Evolutionary conservation across 2,888 invertebrate species (phyloP).

Genomic region (Prenolepis imparis): DNA sequence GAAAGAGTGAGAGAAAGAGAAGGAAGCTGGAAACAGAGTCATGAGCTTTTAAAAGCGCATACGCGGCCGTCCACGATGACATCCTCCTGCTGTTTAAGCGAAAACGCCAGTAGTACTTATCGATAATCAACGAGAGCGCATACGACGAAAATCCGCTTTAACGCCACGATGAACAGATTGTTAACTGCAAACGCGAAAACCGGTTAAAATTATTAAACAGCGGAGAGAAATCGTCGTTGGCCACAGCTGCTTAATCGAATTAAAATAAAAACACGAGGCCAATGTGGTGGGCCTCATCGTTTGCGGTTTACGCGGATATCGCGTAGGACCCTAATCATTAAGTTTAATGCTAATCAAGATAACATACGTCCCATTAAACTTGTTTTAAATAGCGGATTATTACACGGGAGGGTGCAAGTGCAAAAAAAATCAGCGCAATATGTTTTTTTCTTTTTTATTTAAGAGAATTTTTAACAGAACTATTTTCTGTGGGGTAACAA

Average conservation of each 20-base stretch:
- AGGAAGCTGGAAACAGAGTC: background rate
- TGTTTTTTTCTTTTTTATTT: background rate
- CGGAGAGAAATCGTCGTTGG: background rate
- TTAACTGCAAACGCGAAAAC: conserved; percentile 41
- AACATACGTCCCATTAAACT: background rate
- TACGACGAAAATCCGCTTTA: conserved; percentile 45
- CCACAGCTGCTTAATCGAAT: conserved; percentile 31
- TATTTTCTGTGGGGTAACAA: background rate
- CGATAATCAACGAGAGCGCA: conserved; percentile 40
- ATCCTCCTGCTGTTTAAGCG: conserved; percentile 8
- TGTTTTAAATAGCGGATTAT: background rate
- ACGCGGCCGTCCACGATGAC: conserved; percentile 3
- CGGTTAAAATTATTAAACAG: conserved; percentile 45
- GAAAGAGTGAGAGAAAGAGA: background rate
- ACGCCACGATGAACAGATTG: conserved; percentile 42
- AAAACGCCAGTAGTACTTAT: conserved; percentile 13
- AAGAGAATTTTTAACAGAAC: background rate
- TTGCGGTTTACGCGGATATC: background rate
- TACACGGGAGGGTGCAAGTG: background rate
- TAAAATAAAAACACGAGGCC: conserved; percentile 30
- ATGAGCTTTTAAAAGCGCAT: conserved; percentile 35
- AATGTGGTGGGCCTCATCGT: background rate
- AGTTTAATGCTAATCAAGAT: conserved; percentile 5
- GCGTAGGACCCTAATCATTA: background rate
- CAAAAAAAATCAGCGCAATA: background rate